Conservation (phyloP, 2,888 invertebrate genomes). For the Kryphioiulus occultus region DNA sequence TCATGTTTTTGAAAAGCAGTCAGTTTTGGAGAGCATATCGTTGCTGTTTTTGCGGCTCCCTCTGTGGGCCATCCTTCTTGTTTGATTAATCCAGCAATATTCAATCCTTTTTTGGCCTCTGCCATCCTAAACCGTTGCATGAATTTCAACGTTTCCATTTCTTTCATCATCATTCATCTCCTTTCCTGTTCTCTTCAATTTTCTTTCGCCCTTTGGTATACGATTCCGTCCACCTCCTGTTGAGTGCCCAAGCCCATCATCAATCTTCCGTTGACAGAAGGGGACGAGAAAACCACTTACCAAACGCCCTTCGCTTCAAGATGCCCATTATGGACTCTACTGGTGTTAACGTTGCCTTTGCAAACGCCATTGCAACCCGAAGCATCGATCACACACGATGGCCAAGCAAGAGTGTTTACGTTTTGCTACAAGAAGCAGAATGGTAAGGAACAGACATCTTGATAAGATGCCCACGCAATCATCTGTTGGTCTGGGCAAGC, state of each 20-base stretch:
- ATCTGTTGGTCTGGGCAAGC: neutral
- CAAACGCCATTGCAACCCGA: neutral
- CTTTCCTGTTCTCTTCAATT: neutral
- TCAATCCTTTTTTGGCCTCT: neutral
- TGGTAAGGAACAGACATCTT: neutral
- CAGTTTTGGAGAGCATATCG: neutral
- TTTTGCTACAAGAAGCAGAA: constrained; percentile 27
- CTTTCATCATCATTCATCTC: constrained; percentile 27
- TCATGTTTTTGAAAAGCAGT: constrained; percentile 1
- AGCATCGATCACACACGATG: neutral
- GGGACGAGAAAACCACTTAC: constrained; percentile 24
- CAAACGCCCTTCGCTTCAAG: constrained; percentile 15
- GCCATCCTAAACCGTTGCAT: neutral
- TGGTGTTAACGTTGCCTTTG: constrained; percentile 6
- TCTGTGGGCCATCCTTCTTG: neutral
- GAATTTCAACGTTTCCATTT: constrained; percentile 32
- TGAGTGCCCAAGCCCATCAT: constrained; percentile 22
- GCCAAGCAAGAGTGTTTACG: neutral
- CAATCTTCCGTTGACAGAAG: neutral
- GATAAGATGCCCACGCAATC: neutral
- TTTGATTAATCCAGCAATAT: neutral
- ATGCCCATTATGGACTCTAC: constrained; percentile 30
- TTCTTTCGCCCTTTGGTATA: constrained; percentile 25
- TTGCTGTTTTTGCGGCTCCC: neutral
- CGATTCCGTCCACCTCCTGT: neutral